A percentile compares a stretch with the other conserved stretches of the same genome.
Evolutionary conservation across 2,888 invertebrate species (phyloP).

Genomic region (Tenodera sinensis): DNA sequence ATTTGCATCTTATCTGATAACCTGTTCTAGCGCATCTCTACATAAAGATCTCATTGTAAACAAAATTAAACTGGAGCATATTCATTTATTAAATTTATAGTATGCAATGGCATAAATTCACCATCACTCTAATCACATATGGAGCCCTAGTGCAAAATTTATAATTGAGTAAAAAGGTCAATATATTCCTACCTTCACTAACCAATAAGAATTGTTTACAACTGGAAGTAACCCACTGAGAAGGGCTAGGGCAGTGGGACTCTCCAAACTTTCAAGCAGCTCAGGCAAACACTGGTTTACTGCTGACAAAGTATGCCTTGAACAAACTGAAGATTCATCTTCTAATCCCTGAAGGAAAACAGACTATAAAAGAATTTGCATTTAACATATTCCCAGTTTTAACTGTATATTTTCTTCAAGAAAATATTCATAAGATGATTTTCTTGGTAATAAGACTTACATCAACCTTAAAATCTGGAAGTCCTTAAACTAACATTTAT

Average conservation of each 20-base stretch:
- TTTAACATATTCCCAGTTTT: not conserved
- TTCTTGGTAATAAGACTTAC: not conserved
- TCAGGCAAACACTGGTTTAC: constrained; percentile 56
- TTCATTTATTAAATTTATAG: too few species aligned
- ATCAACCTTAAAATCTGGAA: not conserved
- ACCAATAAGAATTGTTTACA: constrained; percentile 75
- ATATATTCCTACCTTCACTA: constrained; percentile 64
- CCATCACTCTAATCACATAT: too few species aligned
- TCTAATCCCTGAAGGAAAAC: constrained; percentile 59
- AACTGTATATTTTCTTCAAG: not conserved
- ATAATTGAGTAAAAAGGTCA: constrained; percentile 27
- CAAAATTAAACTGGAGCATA: too few species aligned
- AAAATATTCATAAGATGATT: not conserved
- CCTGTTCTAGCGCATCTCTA: too few species aligned
- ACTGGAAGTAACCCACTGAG: constrained; percentile 61
- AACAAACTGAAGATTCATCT: constrained; percentile 72
- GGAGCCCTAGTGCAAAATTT: not conserved
- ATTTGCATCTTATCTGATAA: too few species aligned
- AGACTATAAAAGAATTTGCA: not conserved
- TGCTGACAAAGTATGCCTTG: constrained; percentile 65
- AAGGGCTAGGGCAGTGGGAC: constrained; percentile 53
- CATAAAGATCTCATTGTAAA: too few species aligned
- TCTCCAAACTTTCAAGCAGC: constrained; percentile 60
- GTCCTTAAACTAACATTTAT: not conserved
- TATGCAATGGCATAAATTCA: too few species aligned